Base-by-base conservation (phyloP, 2,797 vertebrate genomes). In the Tarsius wallacei region DNA sequence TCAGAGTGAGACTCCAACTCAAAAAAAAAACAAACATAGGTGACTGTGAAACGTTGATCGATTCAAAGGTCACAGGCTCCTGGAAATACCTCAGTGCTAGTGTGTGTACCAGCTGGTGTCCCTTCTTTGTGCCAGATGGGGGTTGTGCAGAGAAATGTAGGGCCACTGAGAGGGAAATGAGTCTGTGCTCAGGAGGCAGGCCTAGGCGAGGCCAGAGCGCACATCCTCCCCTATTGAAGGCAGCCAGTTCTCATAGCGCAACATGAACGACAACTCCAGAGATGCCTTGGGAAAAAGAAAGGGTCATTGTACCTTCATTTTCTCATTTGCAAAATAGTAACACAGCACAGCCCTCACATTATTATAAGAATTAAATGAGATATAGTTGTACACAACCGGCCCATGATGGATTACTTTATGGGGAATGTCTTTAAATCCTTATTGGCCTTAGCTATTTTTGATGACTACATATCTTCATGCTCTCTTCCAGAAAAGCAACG, bases 401-500 rank as follows among this genome's bases (percentile, higher is more conserved):
- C 59, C n/a, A 12, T 9, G 13, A 21, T 1, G n/a, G 21, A 12
- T 47, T 22, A 14, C 13, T 87, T 85, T 55, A 21, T 53, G 49
- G 22, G 31, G 21, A 17, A 33, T 71, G 31, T 33, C 42, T 94
- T 4, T 47, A 89, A 83, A 57, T 59, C 10, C 26, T 68, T 21
- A 14, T 17, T 68, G 80, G 31, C 70, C 53, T 57, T 47, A 59
- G 77, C 28, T 83, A 22, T 1, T 90, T 94, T 84, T 86, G 74
- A 31, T 33, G 90, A 87, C 51, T 68, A 42, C 9, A 1, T 87
- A 14, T 55, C 59, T 88, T 17, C 33, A 21, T 33, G 8, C 49
- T 96, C 53, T 74, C 11, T 93, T 49, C 57, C 42, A 93, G 80
- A 84, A 95, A 73, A 92, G n/a, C 61, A 94, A 26, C 55, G 42